Conservation (phyloP, 2,797 vertebrate species). For the Esox masquinongy region DNA sequence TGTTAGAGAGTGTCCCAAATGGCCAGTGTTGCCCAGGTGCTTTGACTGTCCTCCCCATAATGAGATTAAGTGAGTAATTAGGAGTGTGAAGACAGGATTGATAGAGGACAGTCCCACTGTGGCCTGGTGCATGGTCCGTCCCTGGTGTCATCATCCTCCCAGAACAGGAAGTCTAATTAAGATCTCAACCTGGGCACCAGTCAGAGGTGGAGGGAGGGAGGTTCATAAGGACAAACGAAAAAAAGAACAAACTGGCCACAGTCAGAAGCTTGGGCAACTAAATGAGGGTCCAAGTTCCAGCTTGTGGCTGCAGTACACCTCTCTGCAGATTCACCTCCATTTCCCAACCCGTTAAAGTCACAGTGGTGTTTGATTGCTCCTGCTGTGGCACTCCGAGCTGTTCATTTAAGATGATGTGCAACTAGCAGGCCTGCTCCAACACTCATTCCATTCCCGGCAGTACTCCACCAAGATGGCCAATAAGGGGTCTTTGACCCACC, state of each 20-base stretch:
- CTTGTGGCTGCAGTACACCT: constrained; percentile 9
- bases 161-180: constrained; percentile 71
- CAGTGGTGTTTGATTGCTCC: constrained; percentile 71
- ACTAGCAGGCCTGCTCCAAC: constrained; percentile 67
- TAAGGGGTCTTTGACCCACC: constrained; percentile 49
- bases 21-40: constrained; percentile 58
- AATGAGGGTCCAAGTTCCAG: constrained; percentile 34
- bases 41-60: constrained; percentile 69
- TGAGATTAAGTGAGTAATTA: constrained; percentile 82
- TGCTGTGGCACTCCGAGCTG: constrained; percentile 67
- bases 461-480: constrained; percentile 58
- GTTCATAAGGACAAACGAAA: constrained; percentile 17
- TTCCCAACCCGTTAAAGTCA: constrained; percentile 61
- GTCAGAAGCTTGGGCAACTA: constrained; percentile 28
- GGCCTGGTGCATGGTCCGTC: constrained; percentile 46
- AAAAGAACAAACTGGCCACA: constrained; percentile 32
- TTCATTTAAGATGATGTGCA: constrained; percentile 81
- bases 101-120: constrained; percentile 34
- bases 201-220: background rate
- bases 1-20: constrained; percentile 16
- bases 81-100: constrained; percentile 35
- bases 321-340: constrained; percentile 7
- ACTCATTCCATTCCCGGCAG: constrained; percentile 66
- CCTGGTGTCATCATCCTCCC: constrained; percentile 53
- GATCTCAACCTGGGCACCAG: constrained; percentile 32